Evolutionary conservation across 64 coral and sea anemone species (phyloP).

Genomic region (Porites lutea): DNA sequence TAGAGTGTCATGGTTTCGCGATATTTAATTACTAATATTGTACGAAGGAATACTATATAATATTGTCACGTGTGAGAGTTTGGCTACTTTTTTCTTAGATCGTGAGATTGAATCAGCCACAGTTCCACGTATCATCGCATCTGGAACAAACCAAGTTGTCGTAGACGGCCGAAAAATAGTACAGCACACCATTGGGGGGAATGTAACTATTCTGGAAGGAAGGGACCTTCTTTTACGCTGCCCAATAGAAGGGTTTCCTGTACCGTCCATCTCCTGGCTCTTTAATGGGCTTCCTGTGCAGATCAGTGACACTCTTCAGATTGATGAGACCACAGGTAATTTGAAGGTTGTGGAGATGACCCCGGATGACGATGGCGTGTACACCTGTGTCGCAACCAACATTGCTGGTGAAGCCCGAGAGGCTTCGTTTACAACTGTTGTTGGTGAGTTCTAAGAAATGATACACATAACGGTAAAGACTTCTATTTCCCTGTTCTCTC

Average conservation of each 20-base stretch:
- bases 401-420: slow-evolving; percentile 66
- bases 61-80: background rate
- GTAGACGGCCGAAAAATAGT: slow-evolving; percentile 37
- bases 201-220: slow-evolving; percentile 84
- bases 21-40: background rate
- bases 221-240: slow-evolving; percentile 76
- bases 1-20: too few species aligned
- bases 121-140: slow-evolving; percentile 40
- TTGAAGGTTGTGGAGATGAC: slow-evolving; percentile 83
- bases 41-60: background rate
- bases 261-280: slow-evolving; percentile 65
- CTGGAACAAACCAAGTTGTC: background rate
- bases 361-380: slow-evolving; percentile 58
- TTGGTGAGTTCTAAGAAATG: slow-evolving; percentile 46
- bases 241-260: slow-evolving; percentile 68
- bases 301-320: slow-evolving; percentile 59
- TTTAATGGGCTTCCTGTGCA: slow-evolving; percentile 62
- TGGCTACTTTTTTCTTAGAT: background rate
- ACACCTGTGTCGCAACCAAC: slow-evolving; percentile 76
- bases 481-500: too few species aligned
- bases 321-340: slow-evolving; percentile 48
- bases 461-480: too few species aligned
- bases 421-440: slow-evolving; percentile 59
- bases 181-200: slow-evolving; percentile 69
- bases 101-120: slow-evolving; percentile 12